Evolutionary conservation across 2,113 vertebrate genomes (phyloP).

Genomic region (Rynchops niger): DNA sequence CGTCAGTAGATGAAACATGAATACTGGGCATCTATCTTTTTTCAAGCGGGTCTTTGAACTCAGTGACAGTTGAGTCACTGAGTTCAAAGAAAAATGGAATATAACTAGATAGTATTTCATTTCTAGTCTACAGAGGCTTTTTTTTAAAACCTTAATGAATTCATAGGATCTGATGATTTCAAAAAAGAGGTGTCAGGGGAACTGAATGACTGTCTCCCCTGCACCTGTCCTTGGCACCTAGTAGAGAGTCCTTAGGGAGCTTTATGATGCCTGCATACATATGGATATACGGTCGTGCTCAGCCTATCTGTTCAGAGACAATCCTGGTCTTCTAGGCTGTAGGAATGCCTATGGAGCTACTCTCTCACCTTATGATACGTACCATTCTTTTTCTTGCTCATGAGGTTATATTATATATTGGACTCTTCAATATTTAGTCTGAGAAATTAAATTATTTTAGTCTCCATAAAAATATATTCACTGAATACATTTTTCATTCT

Average conservation of each 20-base stretch:
- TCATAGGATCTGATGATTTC: background rate
- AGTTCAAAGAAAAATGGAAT: background rate
- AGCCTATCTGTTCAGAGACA: background rate
- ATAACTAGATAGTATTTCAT: background rate
- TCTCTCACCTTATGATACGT: background rate
- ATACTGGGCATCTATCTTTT: background rate
- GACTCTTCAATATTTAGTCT: background rate
- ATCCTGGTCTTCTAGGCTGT: background rate
- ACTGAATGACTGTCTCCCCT: background rate
- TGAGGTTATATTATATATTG: background rate
- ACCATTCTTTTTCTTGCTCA: background rate
- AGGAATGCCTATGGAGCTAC: background rate
- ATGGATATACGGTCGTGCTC: accelerated
- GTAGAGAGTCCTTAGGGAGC: background rate
- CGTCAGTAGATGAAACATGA: background rate
- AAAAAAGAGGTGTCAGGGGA: background rate
- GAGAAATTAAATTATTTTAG: background rate
- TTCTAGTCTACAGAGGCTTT: background rate
- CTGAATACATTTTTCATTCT: background rate
- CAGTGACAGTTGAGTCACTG: background rate
- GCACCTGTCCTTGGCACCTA: background rate
- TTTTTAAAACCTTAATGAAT: background rate
- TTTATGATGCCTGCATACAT: background rate
- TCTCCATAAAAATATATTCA: background rate
- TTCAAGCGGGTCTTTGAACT: background rate